Conservation (phyloP, 2,888 invertebrate species). For the Hemistola chrysoprasaria region DNA sequence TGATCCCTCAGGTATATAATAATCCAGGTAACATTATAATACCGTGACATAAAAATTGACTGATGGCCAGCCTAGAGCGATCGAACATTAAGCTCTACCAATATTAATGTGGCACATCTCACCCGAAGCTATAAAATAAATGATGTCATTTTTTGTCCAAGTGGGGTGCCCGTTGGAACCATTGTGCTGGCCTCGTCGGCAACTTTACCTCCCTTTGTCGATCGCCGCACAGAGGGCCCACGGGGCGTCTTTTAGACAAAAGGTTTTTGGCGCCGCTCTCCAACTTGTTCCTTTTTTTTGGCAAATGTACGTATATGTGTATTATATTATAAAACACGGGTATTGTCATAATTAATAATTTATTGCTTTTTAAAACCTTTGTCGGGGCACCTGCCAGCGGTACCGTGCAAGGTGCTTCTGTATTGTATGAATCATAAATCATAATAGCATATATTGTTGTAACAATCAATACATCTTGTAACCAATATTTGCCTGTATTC, state of each 20-base stretch:
- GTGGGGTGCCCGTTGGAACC: constrained; percentile 69
- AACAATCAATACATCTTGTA: too few species aligned
- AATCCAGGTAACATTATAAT: constrained; percentile 28
- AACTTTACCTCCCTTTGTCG: constrained; percentile 60
- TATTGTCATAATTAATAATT: constrained; percentile 80
- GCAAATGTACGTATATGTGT: constrained; percentile 48
- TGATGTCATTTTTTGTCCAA: constrained; percentile 80
- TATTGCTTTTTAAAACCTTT: constrained; percentile 72
- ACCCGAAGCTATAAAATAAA: constrained; percentile 80
- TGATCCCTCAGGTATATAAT: constrained; percentile 11
- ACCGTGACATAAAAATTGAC: constrained; percentile 33
- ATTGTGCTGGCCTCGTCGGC: constrained; percentile 58
- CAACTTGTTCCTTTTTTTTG: constrained; percentile 56
- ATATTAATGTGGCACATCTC: constrained; percentile 79
- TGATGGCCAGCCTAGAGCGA: constrained; percentile 71
- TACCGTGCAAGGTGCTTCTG: constrained; percentile 71
- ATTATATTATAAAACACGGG: constrained; percentile 53
- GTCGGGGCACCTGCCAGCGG: constrained; percentile 56
- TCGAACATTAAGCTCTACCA: constrained; percentile 71
- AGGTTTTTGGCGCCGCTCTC: constrained; percentile 74
- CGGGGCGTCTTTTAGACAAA: constrained; percentile 76
- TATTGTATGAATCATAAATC: constrained; percentile 60
- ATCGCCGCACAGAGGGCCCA: constrained; percentile 51
- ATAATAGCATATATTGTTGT: constrained; percentile 35
- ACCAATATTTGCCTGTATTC: too few species aligned